phyloP scores from a whole-genome alignment of 2,797 vertebrate species.

The Myioborus melanocephalus region DNA sequence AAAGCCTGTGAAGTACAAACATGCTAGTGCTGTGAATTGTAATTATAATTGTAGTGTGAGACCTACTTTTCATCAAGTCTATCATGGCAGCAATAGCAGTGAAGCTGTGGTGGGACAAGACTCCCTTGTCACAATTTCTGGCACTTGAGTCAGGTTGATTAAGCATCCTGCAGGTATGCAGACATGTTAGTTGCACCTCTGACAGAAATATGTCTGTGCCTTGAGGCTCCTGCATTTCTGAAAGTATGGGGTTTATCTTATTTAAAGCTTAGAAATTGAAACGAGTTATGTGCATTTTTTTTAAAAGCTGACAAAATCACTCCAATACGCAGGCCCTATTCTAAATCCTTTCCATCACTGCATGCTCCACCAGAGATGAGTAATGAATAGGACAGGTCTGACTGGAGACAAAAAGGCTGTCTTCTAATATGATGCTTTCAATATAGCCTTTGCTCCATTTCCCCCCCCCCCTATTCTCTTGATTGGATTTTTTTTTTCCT shows the following conservation, averaged over 20 bases:
- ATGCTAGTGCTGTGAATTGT: neutral
- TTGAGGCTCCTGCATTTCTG: neutral
- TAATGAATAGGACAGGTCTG: neutral
- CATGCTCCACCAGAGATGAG: neutral
- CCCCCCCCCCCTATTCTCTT: neutral
- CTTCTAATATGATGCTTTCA: neutral
- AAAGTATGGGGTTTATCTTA: neutral
- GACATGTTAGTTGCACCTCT: neutral
- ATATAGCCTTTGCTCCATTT: neutral
- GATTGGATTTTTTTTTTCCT: neutral
- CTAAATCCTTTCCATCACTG: neutral
- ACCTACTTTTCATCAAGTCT: neutral
- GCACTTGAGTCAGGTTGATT: neutral
- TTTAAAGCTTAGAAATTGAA: neutral
- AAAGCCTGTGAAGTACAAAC: neutral
- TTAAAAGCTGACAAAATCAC: neutral
- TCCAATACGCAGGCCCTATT: neutral
- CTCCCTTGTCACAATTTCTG: neutral
- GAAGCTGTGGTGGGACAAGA: neutral
- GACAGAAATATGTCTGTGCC: conserved; percentile 14
- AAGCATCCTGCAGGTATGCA: neutral
- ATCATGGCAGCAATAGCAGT: neutral
- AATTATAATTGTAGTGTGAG: neutral
- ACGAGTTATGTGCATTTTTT: neutral
- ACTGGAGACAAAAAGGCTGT: neutral